phyloP scores from a whole-genome alignment of 2,797 vertebrate species.

The Ammospiza maritima region DNA sequence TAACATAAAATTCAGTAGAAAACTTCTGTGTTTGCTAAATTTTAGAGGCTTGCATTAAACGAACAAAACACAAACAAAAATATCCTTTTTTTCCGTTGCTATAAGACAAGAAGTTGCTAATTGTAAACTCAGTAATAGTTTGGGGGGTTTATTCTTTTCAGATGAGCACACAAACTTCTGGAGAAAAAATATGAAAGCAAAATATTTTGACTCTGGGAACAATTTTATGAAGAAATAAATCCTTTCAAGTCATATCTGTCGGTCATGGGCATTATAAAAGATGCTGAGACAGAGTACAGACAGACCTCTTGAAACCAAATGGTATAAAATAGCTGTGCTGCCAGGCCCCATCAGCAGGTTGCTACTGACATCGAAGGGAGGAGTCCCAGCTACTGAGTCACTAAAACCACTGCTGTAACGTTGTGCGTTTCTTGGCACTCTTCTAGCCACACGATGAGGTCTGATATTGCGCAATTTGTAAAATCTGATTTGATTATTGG shows the following conservation, averaged over 20 bases:
- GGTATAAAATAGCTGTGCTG: neutral
- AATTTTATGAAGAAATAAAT: neutral
- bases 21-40: neutral
- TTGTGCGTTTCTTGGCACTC: neutral
- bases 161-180: neutral
- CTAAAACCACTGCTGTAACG: neutral
- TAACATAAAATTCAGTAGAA: neutral
- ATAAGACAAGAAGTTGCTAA: neutral
- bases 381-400: neutral
- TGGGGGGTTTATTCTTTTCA: neutral
- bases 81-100: neutral
- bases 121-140: neutral
- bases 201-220: neutral
- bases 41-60: neutral
- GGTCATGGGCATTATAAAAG: neutral
- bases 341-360: neutral
- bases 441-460: neutral
- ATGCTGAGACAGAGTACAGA: neutral
- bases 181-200: neutral
- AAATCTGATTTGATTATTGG: neutral
- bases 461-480: neutral
- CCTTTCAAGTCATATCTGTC: neutral
- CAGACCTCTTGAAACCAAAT: neutral
- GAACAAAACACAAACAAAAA: neutral
- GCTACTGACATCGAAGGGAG: neutral